phyloP scores from a whole-genome alignment of 2,113 vertebrate genomes.

The Argyrosomus japonicus region DNA sequence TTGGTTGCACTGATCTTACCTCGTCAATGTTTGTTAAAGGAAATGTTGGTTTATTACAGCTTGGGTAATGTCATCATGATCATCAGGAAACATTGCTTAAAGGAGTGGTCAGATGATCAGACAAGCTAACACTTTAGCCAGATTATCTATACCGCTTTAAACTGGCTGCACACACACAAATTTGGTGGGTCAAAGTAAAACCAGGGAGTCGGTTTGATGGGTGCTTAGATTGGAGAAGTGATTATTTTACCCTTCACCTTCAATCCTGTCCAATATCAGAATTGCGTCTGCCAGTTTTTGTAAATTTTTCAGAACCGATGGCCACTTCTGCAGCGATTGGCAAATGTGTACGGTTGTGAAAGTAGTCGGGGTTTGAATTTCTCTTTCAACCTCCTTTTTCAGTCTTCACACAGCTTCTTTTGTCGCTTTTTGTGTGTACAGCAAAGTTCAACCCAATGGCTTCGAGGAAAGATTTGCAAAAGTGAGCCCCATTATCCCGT shows the following conservation, averaged over 20 bases:
- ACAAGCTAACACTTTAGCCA: background rate
- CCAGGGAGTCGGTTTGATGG: background rate
- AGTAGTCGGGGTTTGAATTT: too few species aligned
- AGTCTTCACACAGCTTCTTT: background rate
- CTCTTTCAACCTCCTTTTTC: too few species aligned
- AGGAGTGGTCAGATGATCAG: background rate
- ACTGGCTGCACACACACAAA: too few species aligned
- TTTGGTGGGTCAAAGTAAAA: background rate
- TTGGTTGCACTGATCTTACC: slow-evolving; percentile 32
- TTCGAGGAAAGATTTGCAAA: background rate
- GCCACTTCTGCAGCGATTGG: too few species aligned
- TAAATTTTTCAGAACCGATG: too few species aligned
- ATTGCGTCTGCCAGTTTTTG: too few species aligned
- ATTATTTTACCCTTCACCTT: background rate
- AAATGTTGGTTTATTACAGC: background rate
- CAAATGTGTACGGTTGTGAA: background rate
- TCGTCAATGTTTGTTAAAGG: background rate
- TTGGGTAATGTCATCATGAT: background rate
- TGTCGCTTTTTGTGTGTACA: background rate
- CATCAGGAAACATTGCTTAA: background rate
- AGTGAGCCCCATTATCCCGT: background rate
- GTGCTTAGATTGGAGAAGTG: background rate
- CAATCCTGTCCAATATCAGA: too few species aligned
- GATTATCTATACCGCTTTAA: too few species aligned
- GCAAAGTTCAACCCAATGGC: background rate